Conservation (phyloP, 2,113 vertebrate genomes). For the Elachura formosa region DNA sequence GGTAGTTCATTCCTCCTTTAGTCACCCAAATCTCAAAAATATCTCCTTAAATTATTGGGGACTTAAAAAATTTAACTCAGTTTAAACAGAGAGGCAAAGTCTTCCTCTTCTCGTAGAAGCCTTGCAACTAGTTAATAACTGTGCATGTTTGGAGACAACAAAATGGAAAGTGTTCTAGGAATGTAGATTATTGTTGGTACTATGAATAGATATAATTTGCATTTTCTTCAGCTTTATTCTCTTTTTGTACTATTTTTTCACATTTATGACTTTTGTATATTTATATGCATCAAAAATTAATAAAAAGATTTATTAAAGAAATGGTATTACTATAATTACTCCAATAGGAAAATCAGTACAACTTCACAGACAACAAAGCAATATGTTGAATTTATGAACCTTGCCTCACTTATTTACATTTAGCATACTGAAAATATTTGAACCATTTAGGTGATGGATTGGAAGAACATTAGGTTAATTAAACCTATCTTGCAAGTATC, state of each 20-base stretch:
- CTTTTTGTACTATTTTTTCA: background rate
- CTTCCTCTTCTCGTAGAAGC: background rate
- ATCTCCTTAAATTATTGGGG: background rate
- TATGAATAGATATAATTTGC: background rate
- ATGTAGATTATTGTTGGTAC: background rate
- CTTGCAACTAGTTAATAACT: background rate
- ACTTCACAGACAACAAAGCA: background rate
- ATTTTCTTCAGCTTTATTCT: background rate
- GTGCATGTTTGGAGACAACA: background rate
- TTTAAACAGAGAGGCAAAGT: background rate
- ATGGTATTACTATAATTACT: background rate
- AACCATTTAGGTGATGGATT: conserved; percentile 1
- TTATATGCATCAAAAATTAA: conserved; percentile 38
- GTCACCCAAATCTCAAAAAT: background rate
- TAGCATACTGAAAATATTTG: background rate
- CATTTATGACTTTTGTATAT: conserved; percentile 3
- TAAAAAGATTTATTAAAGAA: conserved; percentile 19
- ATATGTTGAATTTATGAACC: conserved; percentile 20
- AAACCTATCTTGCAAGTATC: background rate
- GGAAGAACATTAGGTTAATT: background rate
- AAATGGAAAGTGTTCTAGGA: background rate
- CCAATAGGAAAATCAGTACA: background rate
- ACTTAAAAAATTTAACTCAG: background rate
- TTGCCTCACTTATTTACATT: background rate
- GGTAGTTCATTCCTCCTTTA: background rate